Conservation (phyloP, 1,140 invertebrate genomes). For the Luehdorfia chinensis region DNA sequence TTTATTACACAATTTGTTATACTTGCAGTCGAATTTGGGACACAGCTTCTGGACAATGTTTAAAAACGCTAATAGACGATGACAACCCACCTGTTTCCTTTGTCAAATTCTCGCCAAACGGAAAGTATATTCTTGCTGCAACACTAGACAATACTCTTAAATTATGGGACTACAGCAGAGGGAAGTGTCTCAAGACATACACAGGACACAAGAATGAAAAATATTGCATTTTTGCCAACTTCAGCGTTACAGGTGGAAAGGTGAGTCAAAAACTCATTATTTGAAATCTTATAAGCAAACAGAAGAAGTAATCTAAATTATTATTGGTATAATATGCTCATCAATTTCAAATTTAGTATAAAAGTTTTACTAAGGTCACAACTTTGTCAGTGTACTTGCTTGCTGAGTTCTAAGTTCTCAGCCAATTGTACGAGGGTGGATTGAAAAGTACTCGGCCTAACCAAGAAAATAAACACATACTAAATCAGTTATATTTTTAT, state of each 20-base stretch:
- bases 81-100: slow-evolving; percentile 99
- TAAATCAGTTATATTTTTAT: too few relatives aligned
- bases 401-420: too few relatives aligned
- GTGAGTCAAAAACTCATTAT: too few relatives aligned
- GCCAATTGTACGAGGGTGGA: too few relatives aligned
- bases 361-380: too few relatives aligned
- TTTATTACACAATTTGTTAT: slow-evolving; percentile 3
- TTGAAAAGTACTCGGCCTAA: too few relatives aligned
- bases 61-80: slow-evolving; percentile 98
- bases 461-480: too few relatives aligned
- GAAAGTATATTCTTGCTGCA: slow-evolving; percentile 99
- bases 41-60: slow-evolving; percentile 98
- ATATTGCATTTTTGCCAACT: slow-evolving; percentile 99
- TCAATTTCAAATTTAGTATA: too few relatives aligned
- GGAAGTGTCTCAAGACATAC: slow-evolving; percentile 98
- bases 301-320: too few relatives aligned
- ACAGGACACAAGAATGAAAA: slow-evolving; percentile 99
- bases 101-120: slow-evolving; percentile 99
- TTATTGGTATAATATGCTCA: too few relatives aligned
- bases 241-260: slow-evolving; percentile 99
- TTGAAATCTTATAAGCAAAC: too few relatives aligned
- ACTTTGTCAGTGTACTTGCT: too few relatives aligned
- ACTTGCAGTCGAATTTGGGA: slow-evolving; percentile 98
- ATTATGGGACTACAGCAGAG: slow-evolving; percentile 99
- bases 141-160: slow-evolving; percentile 99